phyloP scores from a whole-genome alignment of 1,140 invertebrate genomes.

The Drosophila repletoides region DNA sequence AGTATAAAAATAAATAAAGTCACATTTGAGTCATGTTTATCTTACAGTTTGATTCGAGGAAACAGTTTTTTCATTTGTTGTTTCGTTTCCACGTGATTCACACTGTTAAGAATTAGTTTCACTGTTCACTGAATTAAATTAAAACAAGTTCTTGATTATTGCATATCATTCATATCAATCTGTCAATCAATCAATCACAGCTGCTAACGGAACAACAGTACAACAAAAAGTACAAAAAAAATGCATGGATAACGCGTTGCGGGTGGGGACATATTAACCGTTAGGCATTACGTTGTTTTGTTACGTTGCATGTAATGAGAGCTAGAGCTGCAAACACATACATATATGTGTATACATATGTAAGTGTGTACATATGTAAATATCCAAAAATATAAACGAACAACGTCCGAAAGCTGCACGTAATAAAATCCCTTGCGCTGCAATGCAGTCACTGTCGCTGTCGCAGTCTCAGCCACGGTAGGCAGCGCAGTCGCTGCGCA shows the following conservation, averaged over 20 bases:
- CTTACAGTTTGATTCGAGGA: slow-evolving; percentile 21
- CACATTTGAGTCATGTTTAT: slow-evolving; percentile 29
- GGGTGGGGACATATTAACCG: slow-evolving; percentile 30
- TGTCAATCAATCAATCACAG: slow-evolving; percentile 9
- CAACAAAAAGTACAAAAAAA: slow-evolving; percentile 17
- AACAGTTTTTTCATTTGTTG: slow-evolving; percentile 10
- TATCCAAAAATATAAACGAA: slow-evolving; percentile 78
- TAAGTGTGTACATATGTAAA: slow-evolving; percentile 59
- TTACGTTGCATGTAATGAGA: slow-evolving; percentile 32
- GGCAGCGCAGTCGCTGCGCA: slow-evolving; percentile 43
- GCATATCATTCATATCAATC: slow-evolving; percentile 2
- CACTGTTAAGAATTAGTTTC: slow-evolving; percentile 11
- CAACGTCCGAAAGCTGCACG: slow-evolving; percentile 52
- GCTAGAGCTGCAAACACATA: slow-evolving; percentile 24
- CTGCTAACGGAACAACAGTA: slow-evolving; percentile 11
- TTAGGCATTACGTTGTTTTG: slow-evolving; percentile 41
- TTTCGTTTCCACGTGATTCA: slow-evolving; percentile 32
- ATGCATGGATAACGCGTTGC: slow-evolving; percentile 17
- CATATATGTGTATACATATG: slow-evolving; percentile 10
- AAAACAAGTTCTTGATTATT: slow-evolving; percentile 12
- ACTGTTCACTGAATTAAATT: slow-evolving; percentile 23
- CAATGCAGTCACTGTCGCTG: slow-evolving; percentile 33
- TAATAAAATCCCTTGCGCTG: slow-evolving; percentile 78
- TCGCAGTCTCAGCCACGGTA: neutral
- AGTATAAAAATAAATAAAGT: slow-evolving; percentile 2